Percentiles rank a stretch among this genome's conserved stretches.
These are phyloP conservation scores for Oscheius sp. DNA, from an alignment of 2,888 invertebrate genomes.

Conservation along the genomic window DNA sequence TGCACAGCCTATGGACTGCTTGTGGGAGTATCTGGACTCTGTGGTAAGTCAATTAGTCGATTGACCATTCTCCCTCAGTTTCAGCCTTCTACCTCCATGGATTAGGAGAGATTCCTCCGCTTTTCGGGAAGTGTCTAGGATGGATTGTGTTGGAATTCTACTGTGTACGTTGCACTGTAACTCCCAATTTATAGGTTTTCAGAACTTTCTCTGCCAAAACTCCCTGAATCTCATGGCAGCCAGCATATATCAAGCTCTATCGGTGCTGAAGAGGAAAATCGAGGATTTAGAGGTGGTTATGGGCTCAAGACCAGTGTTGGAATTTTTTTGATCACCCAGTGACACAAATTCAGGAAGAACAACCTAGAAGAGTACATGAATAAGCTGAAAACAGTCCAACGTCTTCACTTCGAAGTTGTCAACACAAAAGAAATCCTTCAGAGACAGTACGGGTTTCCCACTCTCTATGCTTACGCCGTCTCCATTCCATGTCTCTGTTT, in stretches of 20 bases:
- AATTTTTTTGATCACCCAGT: background rate
- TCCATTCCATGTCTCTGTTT: conserved; percentile 18
- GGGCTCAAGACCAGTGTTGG: background rate
- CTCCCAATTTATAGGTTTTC: background rate
- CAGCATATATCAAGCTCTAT: background rate
- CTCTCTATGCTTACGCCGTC: conserved; percentile 17
- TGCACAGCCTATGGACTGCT: background rate
- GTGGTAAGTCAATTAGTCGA: too few species aligned
- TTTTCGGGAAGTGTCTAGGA: background rate
- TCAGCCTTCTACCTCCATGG: background rate
- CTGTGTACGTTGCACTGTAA: background rate
- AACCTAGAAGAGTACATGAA: too few species aligned
- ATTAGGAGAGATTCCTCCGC: background rate
- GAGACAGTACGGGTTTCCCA: background rate
- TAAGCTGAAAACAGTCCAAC: background rate
- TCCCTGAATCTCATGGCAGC: conserved; percentile 3
- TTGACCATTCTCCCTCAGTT: background rate
- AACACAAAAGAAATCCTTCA: background rate
- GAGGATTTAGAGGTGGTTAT: background rate
- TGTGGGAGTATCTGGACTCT: background rate
- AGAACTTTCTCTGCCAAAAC: conserved; percentile 18
- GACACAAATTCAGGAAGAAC: background rate
- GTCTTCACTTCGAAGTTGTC: conserved; percentile 1
- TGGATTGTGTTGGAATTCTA: conserved; percentile 6
- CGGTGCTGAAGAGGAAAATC: background rate